Evolutionary conservation across 2,113 vertebrate species (phyloP).

Genomic region (Coracopsis vasa): DNA sequence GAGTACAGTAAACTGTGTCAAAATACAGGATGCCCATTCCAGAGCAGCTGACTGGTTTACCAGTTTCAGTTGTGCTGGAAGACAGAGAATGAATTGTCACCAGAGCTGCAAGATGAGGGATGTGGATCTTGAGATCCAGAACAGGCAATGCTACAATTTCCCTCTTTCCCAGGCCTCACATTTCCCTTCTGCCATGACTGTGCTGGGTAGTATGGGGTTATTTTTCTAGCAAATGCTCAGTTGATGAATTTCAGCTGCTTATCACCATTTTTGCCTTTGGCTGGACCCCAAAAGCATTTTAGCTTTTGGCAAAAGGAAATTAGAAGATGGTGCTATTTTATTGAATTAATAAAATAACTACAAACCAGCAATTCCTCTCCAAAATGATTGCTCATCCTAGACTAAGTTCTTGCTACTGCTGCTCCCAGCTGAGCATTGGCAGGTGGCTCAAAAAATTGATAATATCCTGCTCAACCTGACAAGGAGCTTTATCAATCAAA

Average conservation of each 20-base stretch:
- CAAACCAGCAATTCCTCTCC: not conserved
- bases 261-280: not conserved
- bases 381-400: not conserved
- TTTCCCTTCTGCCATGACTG: not conserved
- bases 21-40: not conserved
- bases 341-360: not conserved
- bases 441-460: slow-evolving; percentile 5
- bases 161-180: not conserved
- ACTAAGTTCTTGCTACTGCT: not conserved
- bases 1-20: not conserved
- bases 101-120: not conserved
- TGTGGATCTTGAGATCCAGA: not conserved
- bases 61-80: not conserved
- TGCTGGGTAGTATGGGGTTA: not conserved
- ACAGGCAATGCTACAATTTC: not conserved
- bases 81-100: not conserved
- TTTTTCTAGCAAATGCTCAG: not conserved
- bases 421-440: not conserved
- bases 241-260: not conserved
- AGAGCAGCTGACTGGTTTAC: not conserved
- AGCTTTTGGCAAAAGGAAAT: not conserved
- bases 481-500: slow-evolving; percentile 47
- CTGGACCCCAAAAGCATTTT: not conserved
- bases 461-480: not conserved
- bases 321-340: not conserved